These are phyloP conservation scores for Okapia johnstoni DNA, from an alignment of 2,113 vertebrate genomes.

Conservation along the genomic window DNA sequence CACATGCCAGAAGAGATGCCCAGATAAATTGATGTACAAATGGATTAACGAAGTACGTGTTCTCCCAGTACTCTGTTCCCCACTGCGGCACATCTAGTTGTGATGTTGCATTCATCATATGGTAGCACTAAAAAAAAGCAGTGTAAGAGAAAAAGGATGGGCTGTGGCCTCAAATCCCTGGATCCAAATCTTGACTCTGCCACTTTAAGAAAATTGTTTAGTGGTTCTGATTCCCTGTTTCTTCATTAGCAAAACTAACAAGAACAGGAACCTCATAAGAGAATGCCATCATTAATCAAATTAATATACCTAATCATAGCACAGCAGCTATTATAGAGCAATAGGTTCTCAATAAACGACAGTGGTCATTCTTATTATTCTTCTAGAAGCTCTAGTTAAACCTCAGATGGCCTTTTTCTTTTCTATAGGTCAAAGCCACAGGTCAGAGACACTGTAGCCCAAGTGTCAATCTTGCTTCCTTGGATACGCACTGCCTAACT, in stretches of 20 bases:
- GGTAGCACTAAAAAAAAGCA: neutral
- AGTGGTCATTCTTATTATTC: neutral
- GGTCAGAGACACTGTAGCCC: neutral
- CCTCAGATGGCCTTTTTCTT: neutral
- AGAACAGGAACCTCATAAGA: neutral
- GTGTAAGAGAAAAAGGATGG: neutral
- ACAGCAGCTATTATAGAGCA: accelerated
- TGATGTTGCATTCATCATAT: neutral
- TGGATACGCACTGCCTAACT: neutral
- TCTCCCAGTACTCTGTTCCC: neutral
- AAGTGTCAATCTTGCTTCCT: neutral
- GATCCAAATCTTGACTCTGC: neutral
- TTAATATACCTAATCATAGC: neutral
- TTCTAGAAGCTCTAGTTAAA: neutral
- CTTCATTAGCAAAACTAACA: neutral
- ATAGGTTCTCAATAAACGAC: neutral
- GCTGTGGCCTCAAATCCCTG: neutral
- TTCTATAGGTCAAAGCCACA: neutral
- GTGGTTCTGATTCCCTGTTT: neutral
- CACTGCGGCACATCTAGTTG: neutral
- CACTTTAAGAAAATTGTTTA: neutral
- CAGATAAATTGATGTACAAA: neutral
- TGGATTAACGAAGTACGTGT: neutral
- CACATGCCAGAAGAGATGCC: neutral
- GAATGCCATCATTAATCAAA: neutral